Conservation (phyloP, 2,888 invertebrate species). For the Epiblema foenella region DNA sequence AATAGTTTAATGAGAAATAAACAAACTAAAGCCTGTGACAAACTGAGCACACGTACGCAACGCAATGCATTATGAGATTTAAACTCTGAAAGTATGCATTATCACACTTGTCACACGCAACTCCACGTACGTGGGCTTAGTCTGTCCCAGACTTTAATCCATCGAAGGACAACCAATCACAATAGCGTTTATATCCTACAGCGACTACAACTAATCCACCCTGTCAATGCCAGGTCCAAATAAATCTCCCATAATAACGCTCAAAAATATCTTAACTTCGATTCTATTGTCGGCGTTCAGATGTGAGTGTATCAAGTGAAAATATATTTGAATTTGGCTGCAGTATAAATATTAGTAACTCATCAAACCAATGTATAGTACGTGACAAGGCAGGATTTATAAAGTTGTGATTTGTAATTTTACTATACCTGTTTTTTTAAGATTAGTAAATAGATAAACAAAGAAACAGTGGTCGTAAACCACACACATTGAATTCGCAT, state of each 20-base stretch:
- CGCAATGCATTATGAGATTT: too few species aligned
- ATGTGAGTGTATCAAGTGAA: neutral
- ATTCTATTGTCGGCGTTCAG: neutral
- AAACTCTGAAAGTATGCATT: too few species aligned
- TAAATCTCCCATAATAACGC: neutral
- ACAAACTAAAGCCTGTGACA: too few species aligned
- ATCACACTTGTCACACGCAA: too few species aligned
- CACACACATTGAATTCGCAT: too few species aligned
- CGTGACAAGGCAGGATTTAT: neutral
- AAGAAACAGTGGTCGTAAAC: too few species aligned
- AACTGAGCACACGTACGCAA: too few species aligned
- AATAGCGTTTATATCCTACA: conserved; percentile 9
- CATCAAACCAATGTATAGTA: neutral
- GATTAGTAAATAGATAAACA: too few species aligned
- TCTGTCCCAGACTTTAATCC: neutral
- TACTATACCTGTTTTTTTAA: too few species aligned
- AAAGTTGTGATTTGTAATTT: neutral
- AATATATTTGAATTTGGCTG: neutral
- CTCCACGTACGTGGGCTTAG: too few species aligned
- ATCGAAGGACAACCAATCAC: conserved; percentile 10
- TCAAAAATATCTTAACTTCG: neutral
- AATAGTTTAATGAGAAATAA: neutral
- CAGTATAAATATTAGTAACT: neutral
- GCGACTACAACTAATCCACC: conserved; percentile 1
- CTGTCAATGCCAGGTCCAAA: neutral